Base-by-base conservation (phyloP, 1,140 invertebrate genomes). In the Apis laboriosa region DNA sequence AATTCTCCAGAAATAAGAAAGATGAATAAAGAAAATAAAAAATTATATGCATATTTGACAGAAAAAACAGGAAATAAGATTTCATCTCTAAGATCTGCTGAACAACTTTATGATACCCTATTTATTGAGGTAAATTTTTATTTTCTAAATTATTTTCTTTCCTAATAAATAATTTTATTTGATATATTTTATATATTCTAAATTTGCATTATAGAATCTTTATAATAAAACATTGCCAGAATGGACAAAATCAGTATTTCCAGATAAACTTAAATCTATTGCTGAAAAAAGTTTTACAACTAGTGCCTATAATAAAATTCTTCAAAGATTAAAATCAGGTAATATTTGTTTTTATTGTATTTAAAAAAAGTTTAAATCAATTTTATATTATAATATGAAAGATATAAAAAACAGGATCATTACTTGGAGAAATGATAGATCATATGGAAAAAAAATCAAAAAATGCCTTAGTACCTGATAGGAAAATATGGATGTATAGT, bases 401-500 rank as follows among this genome's bases (percentile, higher is more conserved):
- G 75, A 85, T 78, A 64, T 84, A 73, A n/a, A 64, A 64, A 9
- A 67, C 56, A 88, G 97, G 97, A 7, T 96, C 96, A 0, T 88
- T 98, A 21, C 89, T 98, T 9, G 95, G 96, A 89, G 94, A 96
- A 86, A 96, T 97, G 55, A 91, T 96, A 11, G 80, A 95, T 1
- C 94, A 96, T 63, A 95, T 97, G 92, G 85, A 92, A 1, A 85
- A 92, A 2, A 95, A 95, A 85, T 92, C 93, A 0, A 88, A 90
- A 84, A 89, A 90, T 28, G 77, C 74, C 77, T 83, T 95, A 49
- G 85, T 88, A 1, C 95, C 95, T 9, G 89, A 95, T 84, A 94
- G 96, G 56, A 97, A 96, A 86, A 83, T 98, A 68, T 96, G 95
- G 89, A 94, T 98, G 43, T 97, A 97, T 88, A 97, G 97, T 89